Evolutionary conservation across 2,113 vertebrate genomes (phyloP).

Genomic region (Cyphomyrus discorhynchus): DNA sequence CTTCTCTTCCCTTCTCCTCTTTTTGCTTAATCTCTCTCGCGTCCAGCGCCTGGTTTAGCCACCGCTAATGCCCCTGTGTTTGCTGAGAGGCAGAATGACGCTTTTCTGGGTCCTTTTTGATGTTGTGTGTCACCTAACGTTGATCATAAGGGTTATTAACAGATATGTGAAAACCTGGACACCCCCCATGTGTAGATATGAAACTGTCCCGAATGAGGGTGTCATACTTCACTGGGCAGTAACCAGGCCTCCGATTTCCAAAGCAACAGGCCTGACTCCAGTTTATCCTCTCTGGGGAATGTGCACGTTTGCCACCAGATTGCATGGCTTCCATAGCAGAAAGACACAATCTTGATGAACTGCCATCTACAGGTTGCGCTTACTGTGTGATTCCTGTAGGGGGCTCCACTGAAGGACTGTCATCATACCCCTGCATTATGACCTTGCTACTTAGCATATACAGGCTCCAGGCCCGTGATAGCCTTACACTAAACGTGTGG

Average conservation of each 20-base stretch:
- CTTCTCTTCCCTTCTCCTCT: neutral
- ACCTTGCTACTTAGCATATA: neutral
- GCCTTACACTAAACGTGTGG: neutral
- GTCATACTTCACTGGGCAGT: neutral
- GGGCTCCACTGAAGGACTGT: neutral
- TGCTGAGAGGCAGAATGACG: neutral
- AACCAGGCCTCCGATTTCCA: neutral
- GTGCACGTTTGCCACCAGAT: neutral
- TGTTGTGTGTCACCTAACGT: neutral
- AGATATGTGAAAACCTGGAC: neutral
- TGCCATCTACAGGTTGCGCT: neutral
- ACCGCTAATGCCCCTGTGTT: neutral
- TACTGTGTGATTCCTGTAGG: neutral
- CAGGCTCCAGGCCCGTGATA: neutral
- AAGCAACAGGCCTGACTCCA: neutral
- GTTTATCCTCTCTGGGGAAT: neutral
- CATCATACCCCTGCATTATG: neutral
- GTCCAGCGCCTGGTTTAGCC: neutral
- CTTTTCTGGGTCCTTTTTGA: neutral
- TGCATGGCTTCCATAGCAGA: neutral
- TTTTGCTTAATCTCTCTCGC: neutral
- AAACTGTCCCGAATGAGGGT: neutral
- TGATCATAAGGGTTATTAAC: neutral
- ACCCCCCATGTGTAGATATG: neutral
- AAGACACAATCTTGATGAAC: neutral